Percentiles rank a stretch among this genome's conserved stretches.
Evolutionary conservation across 2,113 vertebrate species (phyloP).

Genomic region (Perca fluviatilis): DNA sequence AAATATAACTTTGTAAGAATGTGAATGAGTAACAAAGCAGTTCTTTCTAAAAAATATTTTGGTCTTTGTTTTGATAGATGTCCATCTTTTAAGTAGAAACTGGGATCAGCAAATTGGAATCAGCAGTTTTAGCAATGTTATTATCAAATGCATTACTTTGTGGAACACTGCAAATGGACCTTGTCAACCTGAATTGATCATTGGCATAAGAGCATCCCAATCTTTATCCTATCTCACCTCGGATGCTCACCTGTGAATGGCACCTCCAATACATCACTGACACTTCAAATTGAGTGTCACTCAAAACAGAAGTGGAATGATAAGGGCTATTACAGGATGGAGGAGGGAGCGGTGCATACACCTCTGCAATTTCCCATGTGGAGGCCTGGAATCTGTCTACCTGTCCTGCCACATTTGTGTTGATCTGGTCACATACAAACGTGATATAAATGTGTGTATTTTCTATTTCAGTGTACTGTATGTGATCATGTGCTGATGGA

Average conservation of each 20-base stretch:
- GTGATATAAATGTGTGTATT: background rate
- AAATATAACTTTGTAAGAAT: too few species aligned
- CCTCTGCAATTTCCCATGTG: background rate
- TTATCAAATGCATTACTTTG: background rate
- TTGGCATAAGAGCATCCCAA: background rate
- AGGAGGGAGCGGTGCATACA: background rate
- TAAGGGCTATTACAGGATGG: slow-evolving; percentile 9
- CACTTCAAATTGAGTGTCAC: slow-evolving; percentile 62
- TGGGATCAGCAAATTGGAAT: background rate
- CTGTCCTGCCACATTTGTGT: background rate
- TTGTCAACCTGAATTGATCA: slow-evolving; percentile 13
- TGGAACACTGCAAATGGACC: background rate
- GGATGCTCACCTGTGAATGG: slow-evolving; percentile 34
- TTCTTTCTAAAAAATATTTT: too few species aligned
- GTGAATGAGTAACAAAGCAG: too few species aligned
- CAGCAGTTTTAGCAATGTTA: background rate
- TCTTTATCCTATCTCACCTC: slow-evolving; percentile 29
- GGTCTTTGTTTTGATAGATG: too few species aligned
- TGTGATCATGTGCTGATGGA: background rate
- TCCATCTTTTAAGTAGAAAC: too few species aligned
- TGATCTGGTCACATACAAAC: background rate
- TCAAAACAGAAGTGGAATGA: slow-evolving; percentile 46
- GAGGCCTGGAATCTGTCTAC: background rate
- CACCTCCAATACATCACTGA: slow-evolving; percentile 44
- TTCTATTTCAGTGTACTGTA: background rate